Conservation (phyloP, 2,113 vertebrate species). For the Vombatus ursinus region DNA sequence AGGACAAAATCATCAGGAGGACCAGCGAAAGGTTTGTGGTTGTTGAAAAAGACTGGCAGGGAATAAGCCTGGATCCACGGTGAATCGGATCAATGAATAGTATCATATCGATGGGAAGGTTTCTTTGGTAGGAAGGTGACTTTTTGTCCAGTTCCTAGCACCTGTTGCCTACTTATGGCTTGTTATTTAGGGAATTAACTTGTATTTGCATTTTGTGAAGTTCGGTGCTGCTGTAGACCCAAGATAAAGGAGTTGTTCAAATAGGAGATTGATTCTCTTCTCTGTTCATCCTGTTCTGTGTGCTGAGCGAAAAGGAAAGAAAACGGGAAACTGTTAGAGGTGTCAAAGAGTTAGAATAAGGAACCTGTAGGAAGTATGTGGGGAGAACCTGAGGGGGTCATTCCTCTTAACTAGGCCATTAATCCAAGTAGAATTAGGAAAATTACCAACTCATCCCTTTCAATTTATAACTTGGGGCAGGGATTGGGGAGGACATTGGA, state of each 20-base stretch:
- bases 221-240: fast-evolving
- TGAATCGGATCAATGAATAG: not conserved
- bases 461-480: not conserved
- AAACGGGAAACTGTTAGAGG: not conserved
- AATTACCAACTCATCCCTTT: not conserved
- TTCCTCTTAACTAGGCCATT: not conserved
- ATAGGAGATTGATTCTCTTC: fast-evolving
- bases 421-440: constrained; percentile 47
- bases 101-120: not conserved
- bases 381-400: not conserved
- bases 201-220: fast-evolving
- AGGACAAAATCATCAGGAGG: not conserved
- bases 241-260: not conserved
- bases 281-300: fast-evolving
- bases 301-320: not conserved
- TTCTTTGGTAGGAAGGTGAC: not conserved
- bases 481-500: not conserved
- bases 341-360: not conserved
- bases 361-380: not conserved
- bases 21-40: not conserved
- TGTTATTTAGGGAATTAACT: not conserved
- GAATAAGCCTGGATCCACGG: constrained; percentile 8
- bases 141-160: not conserved
- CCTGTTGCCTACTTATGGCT: not conserved
- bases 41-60: not conserved